phyloP scores from a whole-genome alignment of 2,888 invertebrate species.

The Hyposoter didymator region DNA sequence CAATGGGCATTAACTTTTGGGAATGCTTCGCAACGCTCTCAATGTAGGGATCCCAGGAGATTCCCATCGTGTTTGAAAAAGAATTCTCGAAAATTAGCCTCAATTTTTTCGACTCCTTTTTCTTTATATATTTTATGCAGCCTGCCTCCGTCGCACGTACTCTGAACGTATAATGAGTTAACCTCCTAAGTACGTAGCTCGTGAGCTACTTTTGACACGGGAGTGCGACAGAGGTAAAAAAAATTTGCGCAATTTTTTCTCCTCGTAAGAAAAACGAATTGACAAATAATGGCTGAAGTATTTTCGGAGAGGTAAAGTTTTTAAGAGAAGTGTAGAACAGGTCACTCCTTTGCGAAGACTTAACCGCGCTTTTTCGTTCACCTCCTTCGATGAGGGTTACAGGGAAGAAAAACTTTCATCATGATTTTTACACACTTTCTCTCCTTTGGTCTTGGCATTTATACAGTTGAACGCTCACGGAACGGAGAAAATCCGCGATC shows the following conservation, averaged over 20 bases:
- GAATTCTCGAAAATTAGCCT: not conserved
- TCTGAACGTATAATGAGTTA: constrained; percentile 40
- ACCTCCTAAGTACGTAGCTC: constrained; percentile 2
- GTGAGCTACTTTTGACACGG: constrained; percentile 20
- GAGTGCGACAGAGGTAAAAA: constrained; percentile 20
- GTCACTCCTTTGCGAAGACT: constrained; percentile 26
- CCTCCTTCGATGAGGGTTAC: constrained; percentile 18
- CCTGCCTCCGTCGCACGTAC: not conserved
- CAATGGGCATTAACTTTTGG: no score
- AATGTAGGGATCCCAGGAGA: not conserved
- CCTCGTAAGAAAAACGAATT: constrained; percentile 18
- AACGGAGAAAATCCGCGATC: not conserved
- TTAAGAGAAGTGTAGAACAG: constrained; percentile 26
- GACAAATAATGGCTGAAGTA: constrained; percentile 44
- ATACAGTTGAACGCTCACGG: constrained; percentile 14
- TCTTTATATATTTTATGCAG: not conserved
- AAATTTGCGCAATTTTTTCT: constrained; percentile 28
- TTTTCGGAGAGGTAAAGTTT: constrained; percentile 16
- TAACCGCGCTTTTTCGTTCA: constrained; percentile 15
- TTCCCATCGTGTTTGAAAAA: not conserved
- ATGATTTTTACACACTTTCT: constrained; percentile 41
- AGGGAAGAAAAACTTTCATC: constrained; percentile 8
- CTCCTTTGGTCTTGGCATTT: constrained; percentile 22
- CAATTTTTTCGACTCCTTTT: not conserved
- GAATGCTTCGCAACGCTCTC: no score